These are phyloP conservation scores for Ranitomeya imitator DNA, from an alignment of 2,113 vertebrate genomes.

Conservation along the genomic window DNA sequence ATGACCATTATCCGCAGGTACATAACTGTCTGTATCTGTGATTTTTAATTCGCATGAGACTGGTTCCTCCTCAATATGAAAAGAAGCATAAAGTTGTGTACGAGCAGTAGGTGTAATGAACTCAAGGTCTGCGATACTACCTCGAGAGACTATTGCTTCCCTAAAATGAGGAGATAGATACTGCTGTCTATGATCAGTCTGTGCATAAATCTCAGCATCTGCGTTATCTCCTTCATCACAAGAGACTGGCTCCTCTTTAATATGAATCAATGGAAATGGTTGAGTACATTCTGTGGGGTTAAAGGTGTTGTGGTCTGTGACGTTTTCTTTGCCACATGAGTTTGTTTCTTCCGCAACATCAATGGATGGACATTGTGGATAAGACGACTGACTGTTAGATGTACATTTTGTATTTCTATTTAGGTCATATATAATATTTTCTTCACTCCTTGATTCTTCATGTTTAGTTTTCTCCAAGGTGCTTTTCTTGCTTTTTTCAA, in stretches of 20 bases:
- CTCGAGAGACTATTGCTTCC: neutral
- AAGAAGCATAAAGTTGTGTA: neutral
- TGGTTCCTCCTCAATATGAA: constrained; percentile 7
- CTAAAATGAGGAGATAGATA: neutral
- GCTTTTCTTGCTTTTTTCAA: neutral
- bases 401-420: neutral
- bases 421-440: neutral
- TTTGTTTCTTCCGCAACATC: neutral
- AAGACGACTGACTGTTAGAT: neutral
- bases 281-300: neutral
- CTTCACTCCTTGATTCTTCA: neutral
- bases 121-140: neutral
- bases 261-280: neutral
- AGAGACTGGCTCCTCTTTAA: neutral
- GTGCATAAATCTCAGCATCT: neutral
- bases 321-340: neutral
- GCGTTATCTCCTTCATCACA: neutral
- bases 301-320: neutral
- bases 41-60: neutral
- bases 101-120: neutral
- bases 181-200: neutral
- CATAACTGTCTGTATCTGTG: neutral
- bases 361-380: neutral
- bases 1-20: neutral
- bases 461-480: neutral